These are phyloP conservation scores for Takifugu flavidus DNA, from an alignment of 2,113 vertebrate species.

Conservation along the genomic window DNA sequence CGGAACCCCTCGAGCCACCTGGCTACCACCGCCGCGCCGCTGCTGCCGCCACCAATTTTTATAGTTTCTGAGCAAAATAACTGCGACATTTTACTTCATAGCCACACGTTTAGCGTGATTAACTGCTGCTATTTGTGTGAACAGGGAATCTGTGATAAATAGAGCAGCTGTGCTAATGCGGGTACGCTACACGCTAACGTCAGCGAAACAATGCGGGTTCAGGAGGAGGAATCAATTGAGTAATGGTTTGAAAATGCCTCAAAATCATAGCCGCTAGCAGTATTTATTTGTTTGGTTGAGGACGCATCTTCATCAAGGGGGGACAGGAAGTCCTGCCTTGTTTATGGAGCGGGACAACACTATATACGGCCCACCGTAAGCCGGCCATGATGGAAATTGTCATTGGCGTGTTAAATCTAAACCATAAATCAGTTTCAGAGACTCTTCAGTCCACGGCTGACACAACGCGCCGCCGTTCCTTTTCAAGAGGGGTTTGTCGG, in stretches of 20 bases:
- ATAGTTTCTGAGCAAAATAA: slow-evolving; percentile 12
- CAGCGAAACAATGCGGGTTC: no score
- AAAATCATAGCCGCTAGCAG: no score
- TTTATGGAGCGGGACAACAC: slow-evolving; percentile 15
- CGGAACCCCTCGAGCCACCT: slow-evolving; percentile 5
- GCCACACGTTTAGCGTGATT: slow-evolving; percentile 24
- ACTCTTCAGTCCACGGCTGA: no score
- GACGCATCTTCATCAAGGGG: slow-evolving; percentile 46
- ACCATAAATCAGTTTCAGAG: no score
- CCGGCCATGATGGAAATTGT: slow-evolving; percentile 17
- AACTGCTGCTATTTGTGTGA: slow-evolving; percentile 14
- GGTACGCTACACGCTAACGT: no score
- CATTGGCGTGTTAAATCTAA: no score
- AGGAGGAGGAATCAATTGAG: no score
- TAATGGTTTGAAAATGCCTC: no score
- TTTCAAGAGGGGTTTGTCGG: no score
- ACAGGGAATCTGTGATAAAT: slow-evolving; percentile 14
- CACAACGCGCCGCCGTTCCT: no score
- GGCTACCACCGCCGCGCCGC: slow-evolving; percentile 12
- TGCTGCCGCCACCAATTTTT: slow-evolving; percentile 12
- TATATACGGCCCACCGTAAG: no score
- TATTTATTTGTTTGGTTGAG: slow-evolving; percentile 9
- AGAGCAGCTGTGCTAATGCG: no score
- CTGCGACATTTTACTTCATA: slow-evolving; percentile 6
- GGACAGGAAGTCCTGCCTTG: slow-evolving; percentile 22